phyloP scores from a whole-genome alignment of 2,113 vertebrate genomes.

The Marmota flaviventris region DNA sequence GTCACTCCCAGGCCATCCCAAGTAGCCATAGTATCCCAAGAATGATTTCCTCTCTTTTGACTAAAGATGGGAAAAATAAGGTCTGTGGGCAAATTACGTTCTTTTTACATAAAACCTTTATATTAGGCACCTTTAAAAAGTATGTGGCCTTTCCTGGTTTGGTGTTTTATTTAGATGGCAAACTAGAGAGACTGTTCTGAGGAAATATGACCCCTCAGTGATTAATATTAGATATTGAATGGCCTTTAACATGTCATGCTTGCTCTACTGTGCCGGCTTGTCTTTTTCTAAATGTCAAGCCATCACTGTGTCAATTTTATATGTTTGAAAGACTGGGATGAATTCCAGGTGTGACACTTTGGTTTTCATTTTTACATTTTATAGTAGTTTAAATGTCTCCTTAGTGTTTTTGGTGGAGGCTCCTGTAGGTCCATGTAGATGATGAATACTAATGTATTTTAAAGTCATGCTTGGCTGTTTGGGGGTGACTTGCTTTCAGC shows the following conservation, averaged over 20 bases:
- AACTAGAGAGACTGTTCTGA: conserved; percentile 3
- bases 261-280: neutral
- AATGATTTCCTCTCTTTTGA: conserved; percentile 19
- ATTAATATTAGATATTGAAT: conserved; percentile 18
- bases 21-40: neutral
- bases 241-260: neutral
- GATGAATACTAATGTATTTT: neutral
- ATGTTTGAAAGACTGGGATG: conserved; percentile 13
- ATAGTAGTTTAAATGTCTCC: neutral
- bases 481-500: conserved; percentile 7
- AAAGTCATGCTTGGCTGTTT: neutral
- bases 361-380: conserved; percentile 26
- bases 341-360: conserved; percentile 25
- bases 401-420: neutral
- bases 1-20: neutral
- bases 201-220: neutral
- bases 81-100: neutral
- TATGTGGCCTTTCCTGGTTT: neutral
- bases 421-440: neutral
- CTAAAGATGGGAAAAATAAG: neutral
- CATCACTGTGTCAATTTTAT: conserved; percentile 40
- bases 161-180: conserved; percentile 50
- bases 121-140: neutral
- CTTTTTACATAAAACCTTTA: conserved; percentile 47
- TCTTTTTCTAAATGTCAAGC: conserved; percentile 43